phyloP scores from a whole-genome alignment of 2,113 vertebrate species.

The Gila orcuttii region DNA sequence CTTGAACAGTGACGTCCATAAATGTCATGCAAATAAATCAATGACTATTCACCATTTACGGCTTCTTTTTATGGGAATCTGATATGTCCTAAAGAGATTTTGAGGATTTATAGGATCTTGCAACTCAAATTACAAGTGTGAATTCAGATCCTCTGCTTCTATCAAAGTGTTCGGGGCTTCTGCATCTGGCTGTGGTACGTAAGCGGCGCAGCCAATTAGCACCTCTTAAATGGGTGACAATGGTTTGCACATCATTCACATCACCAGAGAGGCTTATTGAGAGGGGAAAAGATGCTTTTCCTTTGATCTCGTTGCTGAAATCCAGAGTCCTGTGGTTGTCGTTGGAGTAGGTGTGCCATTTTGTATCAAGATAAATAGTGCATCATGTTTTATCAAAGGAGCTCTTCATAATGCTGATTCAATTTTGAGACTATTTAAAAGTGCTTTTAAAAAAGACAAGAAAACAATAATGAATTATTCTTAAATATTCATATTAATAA shows the following conservation, averaged over 20 bases:
- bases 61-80: background rate
- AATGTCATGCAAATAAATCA: constrained; percentile 15
- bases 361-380: constrained; percentile 33
- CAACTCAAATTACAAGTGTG: background rate
- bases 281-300: background rate
- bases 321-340: background rate
- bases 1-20: background rate
- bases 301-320: background rate
- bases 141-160: background rate
- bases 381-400: constrained; percentile 38
- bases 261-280: background rate
- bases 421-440: constrained; percentile 39
- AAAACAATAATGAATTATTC: background rate
- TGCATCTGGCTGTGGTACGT: background rate
- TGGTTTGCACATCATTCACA: background rate
- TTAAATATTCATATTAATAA: background rate
- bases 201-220: constrained; percentile 10
- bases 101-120: background rate
- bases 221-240: background rate
- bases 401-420: constrained; percentile 36
- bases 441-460: background rate
- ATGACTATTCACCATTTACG: background rate
- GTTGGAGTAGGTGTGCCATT: constrained; percentile 34
- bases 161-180: background rate
- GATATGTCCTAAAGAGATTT: background rate